phyloP scores from a whole-genome alignment of 2,888 invertebrate species.

The Neoaliturus tenellus region DNA sequence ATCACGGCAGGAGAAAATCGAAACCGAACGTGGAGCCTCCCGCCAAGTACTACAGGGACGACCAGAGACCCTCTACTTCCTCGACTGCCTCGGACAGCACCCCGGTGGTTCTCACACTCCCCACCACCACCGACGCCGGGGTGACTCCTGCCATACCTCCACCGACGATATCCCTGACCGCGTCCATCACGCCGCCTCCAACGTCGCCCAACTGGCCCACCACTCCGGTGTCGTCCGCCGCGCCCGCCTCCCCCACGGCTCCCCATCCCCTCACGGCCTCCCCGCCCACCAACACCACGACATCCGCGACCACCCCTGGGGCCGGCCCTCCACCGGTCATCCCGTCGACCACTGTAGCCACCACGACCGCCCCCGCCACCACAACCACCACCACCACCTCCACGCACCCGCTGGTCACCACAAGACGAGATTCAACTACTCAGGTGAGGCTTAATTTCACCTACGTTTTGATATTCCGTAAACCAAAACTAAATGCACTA shows the following conservation, averaged over 20 bases:
- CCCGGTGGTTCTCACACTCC: constrained; percentile 74
- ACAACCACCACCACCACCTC: constrained; percentile 50
- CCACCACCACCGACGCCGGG: constrained; percentile 73
- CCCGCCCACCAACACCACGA: constrained; percentile 53
- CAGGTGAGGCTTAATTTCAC: no score
- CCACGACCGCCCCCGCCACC: constrained; percentile 42
- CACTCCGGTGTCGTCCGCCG: constrained; percentile 71
- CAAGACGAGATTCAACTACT: constrained; percentile 88
- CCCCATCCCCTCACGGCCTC: constrained; percentile 39
- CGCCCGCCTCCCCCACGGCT: constrained; percentile 56
- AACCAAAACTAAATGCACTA: no score
- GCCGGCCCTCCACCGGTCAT: constrained; percentile 55
- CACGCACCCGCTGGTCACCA: constrained; percentile 71
- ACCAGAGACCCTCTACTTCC: constrained; percentile 83
- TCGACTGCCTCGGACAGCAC: constrained; percentile 85
- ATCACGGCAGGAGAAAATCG: constrained; percentile 71
- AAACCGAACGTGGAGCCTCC: constrained; percentile 68
- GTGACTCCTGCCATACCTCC: constrained; percentile 72
- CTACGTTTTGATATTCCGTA: no score
- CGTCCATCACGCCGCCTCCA: constrained; percentile 89
- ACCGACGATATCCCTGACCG: constrained; percentile 86
- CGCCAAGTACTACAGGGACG: constrained; percentile 77
- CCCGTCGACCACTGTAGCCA: constrained; percentile 14
- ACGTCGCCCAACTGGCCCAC: constrained; percentile 82
- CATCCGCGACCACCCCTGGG: constrained; percentile 66